These are phyloP conservation scores for Pyrgilauda ruficollis DNA, from an alignment of 2,113 vertebrate genomes.

Conservation along the genomic window DNA sequence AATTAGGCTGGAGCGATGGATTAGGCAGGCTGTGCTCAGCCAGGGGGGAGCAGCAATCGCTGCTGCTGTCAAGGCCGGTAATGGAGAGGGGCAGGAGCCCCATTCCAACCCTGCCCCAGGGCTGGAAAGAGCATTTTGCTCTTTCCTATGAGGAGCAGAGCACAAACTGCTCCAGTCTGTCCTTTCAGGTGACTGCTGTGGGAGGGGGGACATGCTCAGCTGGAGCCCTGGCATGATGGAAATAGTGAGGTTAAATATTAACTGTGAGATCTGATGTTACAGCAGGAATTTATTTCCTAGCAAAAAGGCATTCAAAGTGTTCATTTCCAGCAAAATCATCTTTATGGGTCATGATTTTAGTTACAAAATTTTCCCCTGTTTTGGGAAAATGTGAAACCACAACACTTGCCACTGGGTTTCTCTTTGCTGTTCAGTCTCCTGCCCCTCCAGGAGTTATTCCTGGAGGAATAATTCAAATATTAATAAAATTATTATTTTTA, in stretches of 20 bases:
- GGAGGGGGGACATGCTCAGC: rapidly evolving
- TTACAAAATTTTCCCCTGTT: rapidly evolving
- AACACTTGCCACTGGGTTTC: rapidly evolving
- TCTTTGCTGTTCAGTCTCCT: not conserved
- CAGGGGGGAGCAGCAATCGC: rapidly evolving
- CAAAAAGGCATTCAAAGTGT: not conserved
- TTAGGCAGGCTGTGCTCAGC: not conserved
- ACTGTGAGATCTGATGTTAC: not conserved
- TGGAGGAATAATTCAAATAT: not conserved
- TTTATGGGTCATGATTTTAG: not conserved
- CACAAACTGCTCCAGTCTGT: not conserved
- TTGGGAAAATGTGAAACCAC: rapidly evolving
- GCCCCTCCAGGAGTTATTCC: not conserved
- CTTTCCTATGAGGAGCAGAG: not conserved
- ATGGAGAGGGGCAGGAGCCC: not conserved
- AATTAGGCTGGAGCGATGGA: not conserved
- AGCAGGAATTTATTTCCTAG: not conserved
- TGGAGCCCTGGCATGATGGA: not conserved
- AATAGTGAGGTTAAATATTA: not conserved
- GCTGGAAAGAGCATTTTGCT: not conserved
- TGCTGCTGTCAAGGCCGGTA: not conserved
- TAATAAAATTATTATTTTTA: too few species aligned
- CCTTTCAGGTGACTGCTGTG: rapidly evolving
- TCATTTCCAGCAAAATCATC: not conserved
- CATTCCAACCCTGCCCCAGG: not conserved